Conservation (phyloP, 2,888 invertebrate species). For the Sceliomorpha sp. region DNA sequence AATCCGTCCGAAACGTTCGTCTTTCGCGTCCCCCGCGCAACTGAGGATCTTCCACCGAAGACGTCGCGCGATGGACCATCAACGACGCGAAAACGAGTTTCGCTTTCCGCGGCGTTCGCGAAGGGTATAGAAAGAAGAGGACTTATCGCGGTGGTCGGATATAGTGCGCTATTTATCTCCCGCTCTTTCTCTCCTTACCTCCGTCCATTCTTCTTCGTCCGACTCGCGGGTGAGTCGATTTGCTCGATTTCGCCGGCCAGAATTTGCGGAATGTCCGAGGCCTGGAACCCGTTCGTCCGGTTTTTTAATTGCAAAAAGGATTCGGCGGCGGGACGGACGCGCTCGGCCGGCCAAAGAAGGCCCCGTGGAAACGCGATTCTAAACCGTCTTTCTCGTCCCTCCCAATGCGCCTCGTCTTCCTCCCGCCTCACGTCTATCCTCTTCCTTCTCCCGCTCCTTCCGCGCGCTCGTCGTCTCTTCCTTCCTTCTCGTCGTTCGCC, state of each 20-base stretch:
- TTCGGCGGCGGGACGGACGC: constrained; percentile 60
- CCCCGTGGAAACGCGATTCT: constrained; percentile 48
- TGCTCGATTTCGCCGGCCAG: constrained; percentile 75
- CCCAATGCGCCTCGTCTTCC: constrained; percentile 41
- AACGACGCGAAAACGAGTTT: constrained; percentile 60
- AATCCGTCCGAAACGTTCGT: too few relatives aligned
- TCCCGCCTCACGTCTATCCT: too few relatives aligned
- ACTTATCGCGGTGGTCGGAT: too few relatives aligned
- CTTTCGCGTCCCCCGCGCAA: too few relatives aligned
- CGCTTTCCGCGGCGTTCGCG: constrained; percentile 54
- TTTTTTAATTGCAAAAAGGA: constrained; percentile 80
- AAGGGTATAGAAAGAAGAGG: constrained; percentile 21
- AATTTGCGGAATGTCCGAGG: constrained; percentile 79
- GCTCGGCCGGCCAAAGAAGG: constrained; percentile 44
- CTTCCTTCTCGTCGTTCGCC: background rate
- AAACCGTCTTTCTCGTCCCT: constrained; percentile 37
- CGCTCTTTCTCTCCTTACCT: constrained; percentile 48
- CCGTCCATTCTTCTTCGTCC: too few relatives aligned
- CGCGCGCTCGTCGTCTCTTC: constrained; percentile 11
- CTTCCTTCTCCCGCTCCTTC: constrained; percentile 22
- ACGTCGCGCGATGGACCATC: constrained; percentile 14
- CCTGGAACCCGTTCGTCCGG: constrained; percentile 77
- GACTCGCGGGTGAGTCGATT: constrained; percentile 62
- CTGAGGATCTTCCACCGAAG: background rate
- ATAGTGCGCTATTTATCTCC: constrained; percentile 67